Evolutionary conservation across 2,888 invertebrate species (phyloP).

Genomic region (Sarcophaga carnaria): DNA sequence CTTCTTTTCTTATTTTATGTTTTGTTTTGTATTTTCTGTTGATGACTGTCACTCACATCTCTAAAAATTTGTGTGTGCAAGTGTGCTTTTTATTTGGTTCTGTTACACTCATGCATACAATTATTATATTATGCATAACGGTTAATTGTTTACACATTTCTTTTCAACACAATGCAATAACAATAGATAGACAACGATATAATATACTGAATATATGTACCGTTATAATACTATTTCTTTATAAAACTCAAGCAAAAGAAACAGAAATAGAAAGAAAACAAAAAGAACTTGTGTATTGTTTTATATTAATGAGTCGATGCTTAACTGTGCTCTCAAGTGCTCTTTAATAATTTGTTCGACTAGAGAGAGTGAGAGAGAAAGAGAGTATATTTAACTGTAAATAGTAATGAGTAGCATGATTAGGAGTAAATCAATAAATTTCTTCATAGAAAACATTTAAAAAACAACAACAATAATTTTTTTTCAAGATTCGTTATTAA

Average conservation of each 20-base stretch:
- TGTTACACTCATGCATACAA: neutral
- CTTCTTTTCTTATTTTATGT: neutral
- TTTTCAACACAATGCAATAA: conserved; percentile 36
- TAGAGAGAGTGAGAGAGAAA: too few species aligned
- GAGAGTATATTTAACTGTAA: neutral
- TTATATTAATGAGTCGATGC: conserved; percentile 14
- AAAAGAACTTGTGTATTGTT: neutral
- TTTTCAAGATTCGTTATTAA: too few species aligned
- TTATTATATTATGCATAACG: conserved; percentile 45
- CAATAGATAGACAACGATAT: conserved; percentile 13
- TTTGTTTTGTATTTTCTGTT: conserved; percentile 19
- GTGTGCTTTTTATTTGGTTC: neutral
- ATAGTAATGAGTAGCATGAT: neutral
- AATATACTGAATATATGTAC: neutral
- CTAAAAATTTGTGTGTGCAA: neutral
- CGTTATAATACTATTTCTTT: conserved; percentile 37
- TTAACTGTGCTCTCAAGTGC: too few species aligned
- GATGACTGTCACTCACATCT: conserved; percentile 28
- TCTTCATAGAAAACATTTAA: too few species aligned
- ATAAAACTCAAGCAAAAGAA: neutral
- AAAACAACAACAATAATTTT: too few species aligned
- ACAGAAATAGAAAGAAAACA: too few species aligned
- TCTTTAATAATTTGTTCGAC: neutral
- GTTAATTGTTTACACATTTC: conserved; percentile 58
- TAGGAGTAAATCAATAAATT: neutral